phyloP scores from a whole-genome alignment of 2,797 vertebrate genomes.

The Macrochelys suwanniensis region DNA sequence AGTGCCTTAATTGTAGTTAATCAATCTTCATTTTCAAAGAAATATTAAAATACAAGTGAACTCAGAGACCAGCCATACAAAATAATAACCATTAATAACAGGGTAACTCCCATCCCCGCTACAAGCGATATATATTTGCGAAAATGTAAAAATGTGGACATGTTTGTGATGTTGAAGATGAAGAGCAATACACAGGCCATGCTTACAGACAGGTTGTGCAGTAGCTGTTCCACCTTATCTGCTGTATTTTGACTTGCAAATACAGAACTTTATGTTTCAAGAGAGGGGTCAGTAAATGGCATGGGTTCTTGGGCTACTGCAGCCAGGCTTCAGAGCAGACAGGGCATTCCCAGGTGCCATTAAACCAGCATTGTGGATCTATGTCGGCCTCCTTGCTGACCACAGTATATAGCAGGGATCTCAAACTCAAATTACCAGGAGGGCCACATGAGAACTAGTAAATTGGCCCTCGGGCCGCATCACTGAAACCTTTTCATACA shows the following conservation, averaged over 20 bases:
- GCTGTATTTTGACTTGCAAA: not conserved
- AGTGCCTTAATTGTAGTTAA: conserved; percentile 76
- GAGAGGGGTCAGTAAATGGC: not conserved
- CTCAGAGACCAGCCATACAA: not conserved
- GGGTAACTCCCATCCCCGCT: not conserved
- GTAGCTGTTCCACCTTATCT: conserved; percentile 8
- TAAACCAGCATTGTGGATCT: fast-evolving
- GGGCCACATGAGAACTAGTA: no score
- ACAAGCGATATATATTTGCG: conserved; percentile 17
- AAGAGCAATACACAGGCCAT: conserved; percentile 33
- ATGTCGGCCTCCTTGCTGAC: not conserved
- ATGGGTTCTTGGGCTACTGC: fast-evolving
- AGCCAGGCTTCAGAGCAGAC: fast-evolving
- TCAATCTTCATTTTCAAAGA: conserved; percentile 67
- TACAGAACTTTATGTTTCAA: not conserved
- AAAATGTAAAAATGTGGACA: conserved; percentile 10
- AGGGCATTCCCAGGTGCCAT: not conserved
- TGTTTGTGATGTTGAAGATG: conserved; percentile 31
- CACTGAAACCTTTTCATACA: no score
- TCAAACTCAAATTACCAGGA: no score
- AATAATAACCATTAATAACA: conserved; percentile 8
- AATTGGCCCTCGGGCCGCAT: no score
- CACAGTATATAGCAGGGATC: not conserved
- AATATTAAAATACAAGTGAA: conserved; percentile 62
- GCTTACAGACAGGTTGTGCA: not conserved